These are phyloP conservation scores for Syrmaticus mikado DNA, from an alignment of 2,113 vertebrate genomes.

Conservation along the genomic window DNA sequence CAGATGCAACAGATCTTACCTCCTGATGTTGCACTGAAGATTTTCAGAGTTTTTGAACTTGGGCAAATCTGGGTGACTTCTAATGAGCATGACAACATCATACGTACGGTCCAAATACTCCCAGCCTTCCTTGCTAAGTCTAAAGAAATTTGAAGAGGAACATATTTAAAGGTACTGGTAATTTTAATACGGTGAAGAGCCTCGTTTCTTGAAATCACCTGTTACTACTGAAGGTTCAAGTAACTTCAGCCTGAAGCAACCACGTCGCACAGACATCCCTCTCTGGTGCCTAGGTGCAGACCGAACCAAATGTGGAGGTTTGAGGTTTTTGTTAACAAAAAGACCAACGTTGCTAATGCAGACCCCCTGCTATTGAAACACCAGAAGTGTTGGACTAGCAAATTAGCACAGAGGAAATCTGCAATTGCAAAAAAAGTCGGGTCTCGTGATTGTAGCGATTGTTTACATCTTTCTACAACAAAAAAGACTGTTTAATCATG, in stretches of 20 bases:
- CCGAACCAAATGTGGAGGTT: background rate
- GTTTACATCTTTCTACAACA: slow-evolving; percentile 41
- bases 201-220: background rate
- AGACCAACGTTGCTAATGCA: background rate
- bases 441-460: slow-evolving; percentile 1
- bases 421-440: background rate
- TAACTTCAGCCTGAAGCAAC: background rate
- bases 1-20: background rate
- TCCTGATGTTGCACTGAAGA: background rate
- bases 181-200: background rate
- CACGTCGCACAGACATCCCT: background rate
- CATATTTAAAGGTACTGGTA: background rate
- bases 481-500: slow-evolving; percentile 41
- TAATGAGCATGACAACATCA: background rate
- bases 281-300: background rate
- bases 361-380: slow-evolving; percentile 51
- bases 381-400: slow-evolving; percentile 39
- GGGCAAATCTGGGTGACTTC: background rate
- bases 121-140: background rate
- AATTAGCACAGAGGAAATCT: slow-evolving; percentile 48
- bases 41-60: background rate
- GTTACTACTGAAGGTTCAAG: background rate
- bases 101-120: background rate
- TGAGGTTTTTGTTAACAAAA: background rate
- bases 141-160: background rate